These are phyloP conservation scores for Microplitis manilae DNA, from an alignment of 2,888 invertebrate species.

Conservation along the genomic window DNA sequence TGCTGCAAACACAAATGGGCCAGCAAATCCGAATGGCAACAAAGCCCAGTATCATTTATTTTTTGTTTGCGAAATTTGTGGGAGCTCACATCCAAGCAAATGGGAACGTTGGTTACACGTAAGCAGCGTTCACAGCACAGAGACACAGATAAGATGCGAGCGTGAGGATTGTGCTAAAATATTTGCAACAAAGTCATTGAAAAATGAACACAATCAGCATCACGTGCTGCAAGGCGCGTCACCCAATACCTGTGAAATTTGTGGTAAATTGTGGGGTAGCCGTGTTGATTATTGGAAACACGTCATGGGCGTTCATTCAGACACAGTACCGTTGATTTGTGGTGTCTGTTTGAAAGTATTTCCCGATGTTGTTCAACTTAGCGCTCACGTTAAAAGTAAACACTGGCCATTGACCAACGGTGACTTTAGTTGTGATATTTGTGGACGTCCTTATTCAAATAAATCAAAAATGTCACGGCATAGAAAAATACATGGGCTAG, in stretches of 20 bases:
- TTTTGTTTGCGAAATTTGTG: slow-evolving; percentile 72
- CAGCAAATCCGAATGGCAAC: slow-evolving; percentile 63
- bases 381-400: slow-evolving; percentile 69
- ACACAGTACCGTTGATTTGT: slow-evolving; percentile 72
- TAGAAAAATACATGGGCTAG: slow-evolving; percentile 71
- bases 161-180: slow-evolving; percentile 69
- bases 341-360: slow-evolving; percentile 73
- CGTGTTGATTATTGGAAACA: slow-evolving; percentile 74
- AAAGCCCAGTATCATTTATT: slow-evolving; percentile 69
- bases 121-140: slow-evolving; percentile 68
- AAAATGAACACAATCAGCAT: slow-evolving; percentile 71
- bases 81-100: slow-evolving; percentile 71
- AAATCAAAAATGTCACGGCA: slow-evolving; percentile 73
- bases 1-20: slow-evolving; percentile 50
- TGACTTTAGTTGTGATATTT: slow-evolving; percentile 73
- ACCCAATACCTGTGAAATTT: slow-evolving; percentile 72
- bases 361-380: slow-evolving; percentile 69
- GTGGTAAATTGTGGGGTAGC: slow-evolving; percentile 73
- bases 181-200: slow-evolving; percentile 70
- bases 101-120: slow-evolving; percentile 74
- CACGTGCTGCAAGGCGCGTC: slow-evolving; percentile 71
- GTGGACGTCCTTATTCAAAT: slow-evolving; percentile 73
- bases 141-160: slow-evolving; percentile 68
- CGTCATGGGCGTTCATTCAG: slow-evolving; percentile 73
- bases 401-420: slow-evolving; percentile 72